Evolutionary conservation across 2,113 vertebrate species (phyloP).

Genomic region (Bos indicus): DNA sequence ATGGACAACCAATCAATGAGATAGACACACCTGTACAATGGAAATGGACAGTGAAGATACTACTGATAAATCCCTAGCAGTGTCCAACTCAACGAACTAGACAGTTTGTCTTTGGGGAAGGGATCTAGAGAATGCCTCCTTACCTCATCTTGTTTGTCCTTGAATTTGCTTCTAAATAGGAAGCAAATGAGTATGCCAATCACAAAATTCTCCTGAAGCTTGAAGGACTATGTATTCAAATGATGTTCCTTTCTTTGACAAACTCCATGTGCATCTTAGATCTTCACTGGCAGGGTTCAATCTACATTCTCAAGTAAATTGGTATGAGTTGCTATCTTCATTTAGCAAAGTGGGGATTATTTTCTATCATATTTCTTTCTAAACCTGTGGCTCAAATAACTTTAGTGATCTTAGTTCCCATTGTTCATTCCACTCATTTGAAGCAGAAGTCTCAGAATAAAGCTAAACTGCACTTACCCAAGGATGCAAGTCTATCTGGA

Average conservation of each 20-base stretch:
- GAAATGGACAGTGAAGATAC: slow-evolving; percentile 89
- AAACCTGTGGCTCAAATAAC: background rate
- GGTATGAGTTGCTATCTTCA: background rate
- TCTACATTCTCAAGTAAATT: slow-evolving; percentile 27
- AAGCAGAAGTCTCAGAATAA: slow-evolving; percentile 3
- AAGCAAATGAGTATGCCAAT: slow-evolving; percentile 47
- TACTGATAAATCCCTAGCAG: slow-evolving; percentile 89
- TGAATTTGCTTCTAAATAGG: slow-evolving; percentile 40
- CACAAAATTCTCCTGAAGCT: slow-evolving; percentile 21
- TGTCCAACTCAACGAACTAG: background rate
- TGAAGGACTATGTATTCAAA: background rate
- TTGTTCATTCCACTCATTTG: slow-evolving; percentile 14
- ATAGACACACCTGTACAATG: slow-evolving; percentile 90
- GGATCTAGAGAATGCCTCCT: background rate
- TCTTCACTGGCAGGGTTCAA: background rate
- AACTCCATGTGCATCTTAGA: background rate
- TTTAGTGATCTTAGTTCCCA: background rate
- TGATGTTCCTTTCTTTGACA: slow-evolving; percentile 18
- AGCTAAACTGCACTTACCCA: background rate
- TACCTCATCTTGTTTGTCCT: slow-evolving; percentile 21
- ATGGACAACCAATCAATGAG: slow-evolving; percentile 92
- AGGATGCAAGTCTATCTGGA: background rate
- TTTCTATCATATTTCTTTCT: slow-evolving; percentile 23
- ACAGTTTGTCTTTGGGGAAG: slow-evolving; percentile 32
- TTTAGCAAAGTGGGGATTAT: background rate